phyloP scores from a whole-genome alignment of 2,888 invertebrate genomes.

The Gandaritis pyraliata region DNA sequence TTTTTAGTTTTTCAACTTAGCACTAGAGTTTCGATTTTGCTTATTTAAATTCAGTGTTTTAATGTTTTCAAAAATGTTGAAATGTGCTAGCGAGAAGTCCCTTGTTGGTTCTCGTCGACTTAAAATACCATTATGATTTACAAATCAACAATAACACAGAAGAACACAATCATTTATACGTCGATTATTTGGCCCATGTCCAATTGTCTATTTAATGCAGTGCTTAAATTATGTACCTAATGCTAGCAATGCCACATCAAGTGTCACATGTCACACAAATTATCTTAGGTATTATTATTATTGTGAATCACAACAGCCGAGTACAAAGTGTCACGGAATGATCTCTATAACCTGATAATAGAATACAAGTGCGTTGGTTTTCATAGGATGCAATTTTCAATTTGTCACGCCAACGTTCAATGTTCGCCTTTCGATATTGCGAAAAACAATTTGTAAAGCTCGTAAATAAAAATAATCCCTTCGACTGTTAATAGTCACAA shows the following conservation, averaged over 20 bases:
- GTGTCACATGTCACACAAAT: background rate
- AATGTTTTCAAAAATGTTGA: too few species aligned
- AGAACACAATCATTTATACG: too few species aligned
- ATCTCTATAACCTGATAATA: constrained; percentile 18
- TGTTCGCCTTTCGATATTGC: constrained; percentile 16
- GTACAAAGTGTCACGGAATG: constrained; percentile 18
- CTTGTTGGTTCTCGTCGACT: too few species aligned
- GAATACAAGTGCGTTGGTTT: constrained; percentile 19
- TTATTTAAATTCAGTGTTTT: too few species aligned
- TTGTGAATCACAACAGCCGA: constrained; percentile 7
- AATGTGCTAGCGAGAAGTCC: too few species aligned
- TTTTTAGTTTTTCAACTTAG: too few species aligned
- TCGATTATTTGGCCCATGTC: too few species aligned
- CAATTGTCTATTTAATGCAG: too few species aligned
- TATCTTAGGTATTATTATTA: constrained; percentile 1
- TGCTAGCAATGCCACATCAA: background rate
- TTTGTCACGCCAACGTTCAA: constrained; percentile 22
- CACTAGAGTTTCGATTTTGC: too few species aligned
- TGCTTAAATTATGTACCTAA: too few species aligned
- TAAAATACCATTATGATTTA: too few species aligned
- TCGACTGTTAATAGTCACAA: background rate
- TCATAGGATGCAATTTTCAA: constrained; percentile 25
- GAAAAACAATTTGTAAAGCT: constrained; percentile 12
- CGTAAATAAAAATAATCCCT: constrained; percentile 3
- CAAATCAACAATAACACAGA: too few species aligned